phyloP scores from a whole-genome alignment of 2,797 vertebrate genomes.

The Amblyraja radiata region DNA sequence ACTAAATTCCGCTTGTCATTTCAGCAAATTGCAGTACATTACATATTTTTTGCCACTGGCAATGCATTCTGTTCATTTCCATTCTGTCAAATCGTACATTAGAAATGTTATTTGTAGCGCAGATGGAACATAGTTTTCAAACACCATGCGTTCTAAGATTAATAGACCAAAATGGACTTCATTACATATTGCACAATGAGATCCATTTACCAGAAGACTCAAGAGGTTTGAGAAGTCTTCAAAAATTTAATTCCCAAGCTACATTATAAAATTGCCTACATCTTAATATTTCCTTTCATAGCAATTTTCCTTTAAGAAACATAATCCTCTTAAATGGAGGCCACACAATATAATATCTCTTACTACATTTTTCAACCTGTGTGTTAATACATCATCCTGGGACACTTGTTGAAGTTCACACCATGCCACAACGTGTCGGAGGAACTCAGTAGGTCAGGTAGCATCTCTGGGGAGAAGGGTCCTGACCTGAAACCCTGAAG shows the following conservation, averaged over 20 bases:
- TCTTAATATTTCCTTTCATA: not conserved
- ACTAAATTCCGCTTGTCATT: too few species aligned
- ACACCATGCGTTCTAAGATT: not conserved
- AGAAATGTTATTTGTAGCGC: not conserved
- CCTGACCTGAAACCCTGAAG: too few species aligned
- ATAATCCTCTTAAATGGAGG: not conserved
- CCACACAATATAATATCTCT: not conserved
- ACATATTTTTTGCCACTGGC: too few species aligned
- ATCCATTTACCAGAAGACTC: not conserved
- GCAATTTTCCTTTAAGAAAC: not conserved
- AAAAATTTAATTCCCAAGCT: not conserved
- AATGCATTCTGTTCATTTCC: not conserved
- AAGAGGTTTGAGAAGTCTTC: not conserved
- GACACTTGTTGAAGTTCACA: not conserved
- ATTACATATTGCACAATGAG: not conserved
- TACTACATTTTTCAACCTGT: not conserved
- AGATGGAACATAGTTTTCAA: not conserved
- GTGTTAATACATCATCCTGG: not conserved
- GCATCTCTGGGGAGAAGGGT: too few species aligned
- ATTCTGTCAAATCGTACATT: too few species aligned
- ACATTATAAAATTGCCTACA: not conserved
- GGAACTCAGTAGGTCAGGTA: too few species aligned
- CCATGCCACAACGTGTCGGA: too few species aligned
- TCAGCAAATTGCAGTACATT: too few species aligned
- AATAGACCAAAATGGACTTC: not conserved